Evolutionary conservation across 2,797 vertebrate genomes (phyloP).

Genomic region (Ispidina lecontei): DNA sequence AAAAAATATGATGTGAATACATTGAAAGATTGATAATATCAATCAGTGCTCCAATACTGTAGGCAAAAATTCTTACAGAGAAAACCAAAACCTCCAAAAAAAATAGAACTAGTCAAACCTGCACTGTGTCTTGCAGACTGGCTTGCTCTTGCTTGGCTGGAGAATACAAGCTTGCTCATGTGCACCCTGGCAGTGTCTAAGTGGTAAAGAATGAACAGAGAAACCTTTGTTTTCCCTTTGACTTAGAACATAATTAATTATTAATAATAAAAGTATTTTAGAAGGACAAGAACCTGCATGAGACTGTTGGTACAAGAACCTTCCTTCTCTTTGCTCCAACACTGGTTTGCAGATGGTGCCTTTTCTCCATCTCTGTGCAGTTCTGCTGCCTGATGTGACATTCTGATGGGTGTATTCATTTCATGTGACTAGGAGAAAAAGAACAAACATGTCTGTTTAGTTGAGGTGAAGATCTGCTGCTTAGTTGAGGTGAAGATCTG

Average conservation of each 20-base stretch:
- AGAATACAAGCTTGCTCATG: neutral
- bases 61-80: neutral
- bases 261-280: conserved; percentile 1
- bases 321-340: neutral
- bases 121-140: neutral
- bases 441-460: neutral
- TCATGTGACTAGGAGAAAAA: neutral
- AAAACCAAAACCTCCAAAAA: neutral
- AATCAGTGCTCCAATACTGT: neutral
- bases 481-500: neutral
- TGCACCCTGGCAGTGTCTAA: neutral
- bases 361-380: neutral
- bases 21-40: neutral
- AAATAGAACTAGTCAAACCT: neutral
- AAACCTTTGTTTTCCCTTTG: neutral
- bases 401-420: neutral
- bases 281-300: neutral
- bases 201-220: neutral
- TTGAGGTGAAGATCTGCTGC: too few relatives aligned
- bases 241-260: conserved; percentile 1
- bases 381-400: neutral
- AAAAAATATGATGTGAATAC: neutral
- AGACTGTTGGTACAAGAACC: neutral
- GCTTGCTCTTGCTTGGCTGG: neutral
- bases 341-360: neutral